A percentile compares a stretch with the other conserved stretches of the same genome.
Evolutionary conservation across 2,888 invertebrate genomes (phyloP).

Genomic region (Chelonus formosanus): DNA sequence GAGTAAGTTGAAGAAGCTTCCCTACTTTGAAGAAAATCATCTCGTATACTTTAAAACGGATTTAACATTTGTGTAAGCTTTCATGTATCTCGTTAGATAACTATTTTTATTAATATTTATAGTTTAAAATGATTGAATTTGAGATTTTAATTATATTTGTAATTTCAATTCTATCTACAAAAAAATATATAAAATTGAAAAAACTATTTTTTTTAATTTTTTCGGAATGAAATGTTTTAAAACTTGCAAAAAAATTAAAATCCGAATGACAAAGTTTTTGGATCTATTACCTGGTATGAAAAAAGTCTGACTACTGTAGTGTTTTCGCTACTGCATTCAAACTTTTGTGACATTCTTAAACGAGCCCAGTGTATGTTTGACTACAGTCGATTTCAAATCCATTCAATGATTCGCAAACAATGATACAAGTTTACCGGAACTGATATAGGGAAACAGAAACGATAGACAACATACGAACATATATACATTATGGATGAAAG

Average conservation of each 20-base stretch:
- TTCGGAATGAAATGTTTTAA: too few species aligned
- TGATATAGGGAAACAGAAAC: conserved; percentile 9
- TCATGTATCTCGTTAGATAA: too few species aligned
- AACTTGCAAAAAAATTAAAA: too few species aligned
- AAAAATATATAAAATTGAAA: too few species aligned
- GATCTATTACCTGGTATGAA: neutral
- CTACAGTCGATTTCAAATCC: conserved; percentile 9
- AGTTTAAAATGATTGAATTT: too few species aligned
- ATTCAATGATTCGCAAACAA: conserved; percentile 26
- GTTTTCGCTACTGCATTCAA: neutral
- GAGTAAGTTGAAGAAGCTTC: neutral
- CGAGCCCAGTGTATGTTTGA: neutral
- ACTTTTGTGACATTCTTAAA: neutral
- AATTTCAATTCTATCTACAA: too few species aligned
- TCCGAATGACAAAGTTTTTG: too few species aligned
- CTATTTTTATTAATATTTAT: too few species aligned
- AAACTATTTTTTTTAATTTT: too few species aligned
- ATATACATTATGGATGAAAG: conserved; percentile 28
- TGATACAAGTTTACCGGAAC: conserved; percentile 20
- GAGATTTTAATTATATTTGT: too few species aligned
- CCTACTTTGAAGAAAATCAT: conserved; percentile 6
- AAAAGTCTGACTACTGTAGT: neutral
- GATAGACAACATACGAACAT: conserved; percentile 8
- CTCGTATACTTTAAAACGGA: neutral
- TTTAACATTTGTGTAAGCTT: too few species aligned